Conservation (phyloP, 2,113 vertebrate genomes). For the Menura novaehollandiae region DNA sequence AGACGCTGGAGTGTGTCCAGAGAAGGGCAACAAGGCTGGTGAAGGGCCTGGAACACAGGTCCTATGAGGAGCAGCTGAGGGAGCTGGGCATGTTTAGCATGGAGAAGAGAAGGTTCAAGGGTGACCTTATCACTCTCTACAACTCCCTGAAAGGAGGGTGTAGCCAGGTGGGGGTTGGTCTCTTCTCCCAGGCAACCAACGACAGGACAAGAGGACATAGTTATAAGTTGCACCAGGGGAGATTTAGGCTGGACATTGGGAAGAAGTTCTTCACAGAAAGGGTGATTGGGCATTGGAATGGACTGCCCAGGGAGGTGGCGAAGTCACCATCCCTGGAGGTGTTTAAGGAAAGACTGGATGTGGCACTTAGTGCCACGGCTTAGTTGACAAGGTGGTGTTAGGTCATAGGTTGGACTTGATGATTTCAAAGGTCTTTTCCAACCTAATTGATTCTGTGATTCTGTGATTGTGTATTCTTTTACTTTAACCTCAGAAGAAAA, state of each 20-base stretch:
- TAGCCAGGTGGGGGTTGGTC: background rate
- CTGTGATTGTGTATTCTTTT: background rate
- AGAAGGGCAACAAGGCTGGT: background rate
- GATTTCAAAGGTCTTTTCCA: background rate
- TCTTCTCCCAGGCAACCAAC: background rate
- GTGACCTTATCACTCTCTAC: background rate
- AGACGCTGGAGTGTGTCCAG: accelerated
- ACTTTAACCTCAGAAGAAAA: background rate
- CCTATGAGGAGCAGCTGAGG: accelerated
- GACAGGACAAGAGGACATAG: background rate
- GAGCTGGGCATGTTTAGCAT: background rate
- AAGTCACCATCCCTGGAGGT: background rate
- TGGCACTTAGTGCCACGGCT: background rate
- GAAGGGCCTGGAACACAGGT: accelerated
- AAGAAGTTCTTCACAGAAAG: background rate
- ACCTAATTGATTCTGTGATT: background rate
- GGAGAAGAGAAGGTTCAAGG: too few relatives aligned
- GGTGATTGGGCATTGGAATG: background rate
- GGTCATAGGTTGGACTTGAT: background rate
- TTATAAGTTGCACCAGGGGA: background rate
- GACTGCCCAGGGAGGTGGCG: background rate
- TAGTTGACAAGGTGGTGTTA: background rate
- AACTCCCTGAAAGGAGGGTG: background rate
- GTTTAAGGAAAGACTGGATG: background rate
- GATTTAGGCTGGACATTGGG: accelerated